Evolutionary conservation across 2,113 vertebrate species (phyloP).

Genomic region (Motacilla tschutschensis): DNA sequence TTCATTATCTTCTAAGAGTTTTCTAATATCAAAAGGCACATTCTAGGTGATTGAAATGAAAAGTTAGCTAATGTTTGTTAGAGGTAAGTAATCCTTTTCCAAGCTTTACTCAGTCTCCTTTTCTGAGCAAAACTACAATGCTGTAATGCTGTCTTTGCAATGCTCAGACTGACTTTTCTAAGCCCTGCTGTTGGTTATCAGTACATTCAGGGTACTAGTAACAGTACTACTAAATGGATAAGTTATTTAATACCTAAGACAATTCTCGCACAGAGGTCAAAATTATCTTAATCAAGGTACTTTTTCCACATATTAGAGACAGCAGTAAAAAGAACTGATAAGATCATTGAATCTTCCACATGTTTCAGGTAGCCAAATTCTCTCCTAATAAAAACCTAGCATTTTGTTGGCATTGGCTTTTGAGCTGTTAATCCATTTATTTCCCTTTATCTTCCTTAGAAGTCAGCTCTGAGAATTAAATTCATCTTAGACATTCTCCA

Average conservation of each 20-base stretch:
- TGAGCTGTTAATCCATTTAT: not conserved
- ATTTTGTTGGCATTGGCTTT: not conserved
- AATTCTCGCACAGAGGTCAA: not conserved
- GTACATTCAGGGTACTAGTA: not conserved
- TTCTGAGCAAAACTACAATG: not conserved
- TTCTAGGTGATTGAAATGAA: not conserved
- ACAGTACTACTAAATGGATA: not conserved
- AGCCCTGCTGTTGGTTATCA: not conserved
- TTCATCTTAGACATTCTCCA: not conserved
- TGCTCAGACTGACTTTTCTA: not conserved
- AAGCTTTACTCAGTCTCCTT: not conserved
- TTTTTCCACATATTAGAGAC: not conserved
- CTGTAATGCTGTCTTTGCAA: not conserved
- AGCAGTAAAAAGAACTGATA: not conserved
- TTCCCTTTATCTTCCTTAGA: not conserved
- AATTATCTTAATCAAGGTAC: not conserved
- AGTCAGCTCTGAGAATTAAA: not conserved
- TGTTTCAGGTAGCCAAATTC: not conserved
- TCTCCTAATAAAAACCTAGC: not conserved
- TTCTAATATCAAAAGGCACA: not conserved
- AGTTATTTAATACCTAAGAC: not conserved
- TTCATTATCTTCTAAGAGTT: not conserved
- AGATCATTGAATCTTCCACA: not conserved
- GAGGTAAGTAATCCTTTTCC: not conserved
- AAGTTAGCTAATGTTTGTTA: not conserved